Conservation (phyloP, 2,888 invertebrate species). For the Meganola albula region DNA sequence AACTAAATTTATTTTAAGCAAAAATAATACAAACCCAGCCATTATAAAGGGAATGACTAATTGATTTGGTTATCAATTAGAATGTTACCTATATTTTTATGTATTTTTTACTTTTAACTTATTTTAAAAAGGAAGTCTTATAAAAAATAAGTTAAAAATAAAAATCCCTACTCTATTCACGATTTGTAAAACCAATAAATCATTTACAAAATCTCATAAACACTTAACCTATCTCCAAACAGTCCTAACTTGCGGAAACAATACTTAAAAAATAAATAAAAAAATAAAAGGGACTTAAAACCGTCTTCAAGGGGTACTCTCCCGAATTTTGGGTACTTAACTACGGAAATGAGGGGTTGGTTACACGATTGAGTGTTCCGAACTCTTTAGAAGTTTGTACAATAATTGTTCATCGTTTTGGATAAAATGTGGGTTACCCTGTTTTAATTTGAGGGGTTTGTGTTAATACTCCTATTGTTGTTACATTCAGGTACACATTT, state of each 20-base stretch:
- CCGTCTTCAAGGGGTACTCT: not conserved
- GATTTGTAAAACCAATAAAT: no score
- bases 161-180: no score
- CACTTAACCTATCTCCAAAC: not conserved
- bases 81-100: no score
- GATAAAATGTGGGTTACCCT: not conserved
- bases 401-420: not conserved
- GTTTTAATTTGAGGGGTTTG: not conserved
- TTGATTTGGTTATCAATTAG: no score
- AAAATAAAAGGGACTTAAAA: not conserved
- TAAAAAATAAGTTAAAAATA: no score
- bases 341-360: constrained; percentile 1
- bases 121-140: no score
- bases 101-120: no score
- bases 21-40: no score
- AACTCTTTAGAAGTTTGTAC: not conserved
- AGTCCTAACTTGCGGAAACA: not conserved
- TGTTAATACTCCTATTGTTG: no score
- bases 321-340: not conserved
- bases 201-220: not conserved
- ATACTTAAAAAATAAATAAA: not conserved
- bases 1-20: no score
- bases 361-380: not conserved
- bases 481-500: no score
- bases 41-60: no score